Conservation (phyloP, 30 jellyfish, hydroid and myxozoan genomes). For the Chrysaora quinquecirrha region DNA sequence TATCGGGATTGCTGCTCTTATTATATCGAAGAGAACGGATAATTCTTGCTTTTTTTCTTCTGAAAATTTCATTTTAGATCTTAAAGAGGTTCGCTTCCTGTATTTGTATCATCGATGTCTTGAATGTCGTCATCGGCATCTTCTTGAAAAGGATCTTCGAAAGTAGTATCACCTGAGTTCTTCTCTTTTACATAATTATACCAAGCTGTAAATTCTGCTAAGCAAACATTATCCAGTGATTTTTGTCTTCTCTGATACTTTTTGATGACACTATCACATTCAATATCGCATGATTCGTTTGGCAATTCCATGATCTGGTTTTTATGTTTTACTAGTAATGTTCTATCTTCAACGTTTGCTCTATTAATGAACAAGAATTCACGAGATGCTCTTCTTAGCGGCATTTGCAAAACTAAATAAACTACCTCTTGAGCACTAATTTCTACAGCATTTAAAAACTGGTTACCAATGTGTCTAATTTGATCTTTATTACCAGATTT, state of each 20-base stretch:
- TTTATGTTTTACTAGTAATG: slow-evolving; percentile 2
- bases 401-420: slow-evolving; percentile 32
- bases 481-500: not conserved
- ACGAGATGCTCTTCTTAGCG: slow-evolving; percentile 44
- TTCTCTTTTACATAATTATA: slow-evolving; percentile 4
- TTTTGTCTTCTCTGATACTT: slow-evolving; percentile 39
- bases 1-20: slow-evolving; percentile 11
- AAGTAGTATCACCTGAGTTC: too few relatives aligned
- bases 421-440: slow-evolving; percentile 58
- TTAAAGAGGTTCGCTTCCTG: too few relatives aligned
- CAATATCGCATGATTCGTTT: slow-evolving; percentile 22
- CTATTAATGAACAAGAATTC: slow-evolving; percentile 24
- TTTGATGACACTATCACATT: slow-evolving; percentile 17
- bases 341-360: slow-evolving; percentile 4
- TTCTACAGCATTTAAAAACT: slow-evolving; percentile 35
- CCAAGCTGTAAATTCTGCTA: slow-evolving; percentile 45
- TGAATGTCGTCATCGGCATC: not conserved
- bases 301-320: slow-evolving; percentile 18
- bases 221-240: slow-evolving; percentile 14
- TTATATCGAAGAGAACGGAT: slow-evolving; percentile 4
- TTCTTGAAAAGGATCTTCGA: slow-evolving; percentile 4
- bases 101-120: slow-evolving; percentile 4
- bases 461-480: slow-evolving; percentile 45
- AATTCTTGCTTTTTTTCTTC: slow-evolving; percentile 6
- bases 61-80: slow-evolving; percentile 4